Evolutionary conservation across 2,888 invertebrate genomes (phyloP), one percentile per base, ranked within the genome.

Genomic region (Rhagium mordax): DNA sequence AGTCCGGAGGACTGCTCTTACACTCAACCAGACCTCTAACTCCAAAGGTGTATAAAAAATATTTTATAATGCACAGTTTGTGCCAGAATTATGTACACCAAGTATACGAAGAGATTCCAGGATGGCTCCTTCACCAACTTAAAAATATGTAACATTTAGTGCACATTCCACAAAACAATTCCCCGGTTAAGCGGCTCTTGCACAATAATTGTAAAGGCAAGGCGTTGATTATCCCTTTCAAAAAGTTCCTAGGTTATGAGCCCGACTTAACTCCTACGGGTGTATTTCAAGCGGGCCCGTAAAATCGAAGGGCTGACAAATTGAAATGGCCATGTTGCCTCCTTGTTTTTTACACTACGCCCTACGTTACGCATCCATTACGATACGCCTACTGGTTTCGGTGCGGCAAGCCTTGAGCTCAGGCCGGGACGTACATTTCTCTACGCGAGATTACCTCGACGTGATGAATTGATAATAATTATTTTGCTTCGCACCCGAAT

Each of bases 291-390:
- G 82, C 74, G 77, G 83, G 81, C 77, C 83, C 81, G 84, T 83
- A 82, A 84, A 85, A 85, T 85, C 81, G 83, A 82, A 82, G 79
- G 81, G 79, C 81, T 86, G 85, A 86, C 85, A 85, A 86, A 86
- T 86, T 86, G 86, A 86, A 86, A 86, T 85, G 84, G 85, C 82
- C 83, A 81, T 81, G 83, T 78, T 70, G 75, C 75, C 60, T 70
- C 75, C 72, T 66, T 72, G 71, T 71, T 74, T 70, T 70, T 61
- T 72, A n/a, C n/a, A 10, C 33, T 6, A 51, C 41, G 41, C n/a
- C 15, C 33, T 6, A 51, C 41, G 41, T 41, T 41, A 70, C 62
- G 47, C 62, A 41, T 62, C 51, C 70, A 64, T 61, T 51, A 64
- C 49, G 49, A n/a, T 47, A 20, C 61, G 41, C 61, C 48, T 47